Base-by-base conservation (phyloP, 2,888 invertebrate genomes). In the Pristionchus entomophagus region DNA sequence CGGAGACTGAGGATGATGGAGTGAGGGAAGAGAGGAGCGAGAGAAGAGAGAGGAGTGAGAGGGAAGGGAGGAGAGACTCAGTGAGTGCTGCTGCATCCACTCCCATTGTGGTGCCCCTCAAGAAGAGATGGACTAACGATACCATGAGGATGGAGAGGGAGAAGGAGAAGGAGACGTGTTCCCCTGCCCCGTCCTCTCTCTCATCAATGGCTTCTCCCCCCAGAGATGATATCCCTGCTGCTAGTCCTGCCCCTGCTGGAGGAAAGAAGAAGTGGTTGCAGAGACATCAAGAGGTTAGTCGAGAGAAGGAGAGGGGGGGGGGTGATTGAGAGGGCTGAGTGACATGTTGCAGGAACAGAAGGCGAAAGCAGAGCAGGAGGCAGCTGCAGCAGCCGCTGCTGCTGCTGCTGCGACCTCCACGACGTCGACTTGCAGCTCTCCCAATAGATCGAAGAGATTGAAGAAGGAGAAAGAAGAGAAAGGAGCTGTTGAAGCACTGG, bases 261-360 rank as follows among this genome's bases (percentile, higher is more conserved):
- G 84, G 84, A 32, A 84, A 84, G 73, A 73, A 73, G 73, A 73
- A 51, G 14, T 73, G 45, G 84, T 32, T 84, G 49, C 59, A 26
- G 12, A 84, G 69, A 56, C 35, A 84, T 51, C 29, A 84, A 17
- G 53, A 84, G 84, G 84, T 73, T n/a, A n/a, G n/a, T n/a, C n/a
- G 45, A n/a, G 62, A 17, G 41, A 14, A 41, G 5, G 59, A 29
- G 4, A 59, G 22, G 29, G 29, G n/a, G 5, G 3, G 29, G 26
- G 10, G 12, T 45, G 8, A 6, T 45, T 10, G 14, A 6, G 45
- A 45, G 45, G 45, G n/a, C n/a, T n/a, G n/a, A 45, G 45, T 45
- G 45, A 45, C n/a, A 45, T 45, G 14, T 62, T 62, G 32, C 17
- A 62, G 62, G 62, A 14, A 29, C 12, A 29, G 32, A 62, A 62